These are phyloP conservation scores for Argopecten irradians DNA, from an alignment of 1,140 invertebrate genomes.

Conservation along the genomic window DNA sequence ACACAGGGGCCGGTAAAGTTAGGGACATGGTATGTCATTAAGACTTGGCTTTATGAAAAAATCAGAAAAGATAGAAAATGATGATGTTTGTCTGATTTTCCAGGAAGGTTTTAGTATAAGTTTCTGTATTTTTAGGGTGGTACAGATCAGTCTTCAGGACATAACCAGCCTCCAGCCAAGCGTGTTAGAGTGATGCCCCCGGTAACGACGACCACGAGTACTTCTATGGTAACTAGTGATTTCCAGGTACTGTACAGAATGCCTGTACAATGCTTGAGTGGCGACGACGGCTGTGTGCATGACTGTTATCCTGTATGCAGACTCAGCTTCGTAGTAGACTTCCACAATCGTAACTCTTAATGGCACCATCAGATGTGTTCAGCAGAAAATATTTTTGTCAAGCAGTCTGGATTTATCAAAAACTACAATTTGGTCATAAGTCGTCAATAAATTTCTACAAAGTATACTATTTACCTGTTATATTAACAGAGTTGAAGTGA, in stretches of 20 bases:
- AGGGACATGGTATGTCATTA: background rate
- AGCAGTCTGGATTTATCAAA: background rate
- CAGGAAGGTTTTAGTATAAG: background rate
- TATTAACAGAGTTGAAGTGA: too few species aligned
- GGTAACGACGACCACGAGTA: constrained; percentile 62
- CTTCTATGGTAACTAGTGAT: constrained; percentile 70
- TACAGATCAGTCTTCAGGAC: constrained; percentile 61
- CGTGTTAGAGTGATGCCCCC: constrained; percentile 70
- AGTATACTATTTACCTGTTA: too few species aligned
- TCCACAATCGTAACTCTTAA: background rate
- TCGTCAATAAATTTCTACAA: too few species aligned
- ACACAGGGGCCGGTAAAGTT: constrained; percentile 69
- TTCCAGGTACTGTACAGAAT: constrained; percentile 65
- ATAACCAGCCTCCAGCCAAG: constrained; percentile 74
- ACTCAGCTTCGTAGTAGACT: constrained; percentile 23
- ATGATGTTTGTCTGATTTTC: background rate
- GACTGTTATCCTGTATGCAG: constrained; percentile 29
- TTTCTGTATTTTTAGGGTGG: background rate
- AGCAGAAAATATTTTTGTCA: background rate
- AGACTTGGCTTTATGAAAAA: background rate
- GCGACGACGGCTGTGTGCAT: constrained; percentile 23
- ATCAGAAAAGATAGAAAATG: background rate
- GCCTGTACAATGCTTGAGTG: background rate
- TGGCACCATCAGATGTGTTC: background rate
- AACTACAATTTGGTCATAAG: too few species aligned